Conservation (phyloP, 2,888 invertebrate genomes). For the Drosophila cognata region DNA sequence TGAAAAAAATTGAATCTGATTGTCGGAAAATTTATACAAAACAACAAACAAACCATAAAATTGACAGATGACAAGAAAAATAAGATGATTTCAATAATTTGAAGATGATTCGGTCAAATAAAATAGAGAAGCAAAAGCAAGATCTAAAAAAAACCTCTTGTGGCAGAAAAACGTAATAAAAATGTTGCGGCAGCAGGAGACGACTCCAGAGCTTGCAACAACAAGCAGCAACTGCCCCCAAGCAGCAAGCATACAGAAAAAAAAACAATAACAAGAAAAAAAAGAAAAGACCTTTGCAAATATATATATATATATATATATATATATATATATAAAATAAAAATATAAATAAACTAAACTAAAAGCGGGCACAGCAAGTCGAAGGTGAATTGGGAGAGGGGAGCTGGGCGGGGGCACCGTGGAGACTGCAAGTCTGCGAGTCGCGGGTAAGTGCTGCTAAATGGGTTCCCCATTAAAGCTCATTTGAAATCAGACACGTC, state of each 20-base stretch:
- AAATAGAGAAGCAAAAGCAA: neutral
- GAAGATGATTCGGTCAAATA: neutral
- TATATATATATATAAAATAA: conserved; percentile 3
- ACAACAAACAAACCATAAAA: neutral
- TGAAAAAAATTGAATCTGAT: neutral
- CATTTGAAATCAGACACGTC: conserved; percentile 86
- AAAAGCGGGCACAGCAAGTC: conserved; percentile 21
- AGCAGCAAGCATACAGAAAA: conserved; percentile 10
- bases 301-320: conserved; percentile 22
- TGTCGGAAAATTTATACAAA: neutral
- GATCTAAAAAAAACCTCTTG: conserved; percentile 2
- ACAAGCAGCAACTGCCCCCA: conserved; percentile 34
- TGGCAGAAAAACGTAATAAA: conserved; percentile 38
- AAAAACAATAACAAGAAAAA: conserved; percentile 51
- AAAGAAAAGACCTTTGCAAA: conserved; percentile 38
- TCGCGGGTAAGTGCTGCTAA: conserved; percentile 76
- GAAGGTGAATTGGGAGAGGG: neutral
- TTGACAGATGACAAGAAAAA: neutral
- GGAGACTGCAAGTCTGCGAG: conserved; percentile 46
- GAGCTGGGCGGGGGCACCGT: conserved; percentile 1
- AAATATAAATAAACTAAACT: conserved; percentile 68
- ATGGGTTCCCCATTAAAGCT: conserved; percentile 85
- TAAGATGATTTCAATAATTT: conserved; percentile 3
- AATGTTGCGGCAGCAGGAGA: conserved; percentile 22
- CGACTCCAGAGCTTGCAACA: conserved; percentile 15